These are phyloP conservation scores for Orthosia incerta DNA, from an alignment of 2,888 invertebrate genomes.

Conservation along the genomic window DNA sequence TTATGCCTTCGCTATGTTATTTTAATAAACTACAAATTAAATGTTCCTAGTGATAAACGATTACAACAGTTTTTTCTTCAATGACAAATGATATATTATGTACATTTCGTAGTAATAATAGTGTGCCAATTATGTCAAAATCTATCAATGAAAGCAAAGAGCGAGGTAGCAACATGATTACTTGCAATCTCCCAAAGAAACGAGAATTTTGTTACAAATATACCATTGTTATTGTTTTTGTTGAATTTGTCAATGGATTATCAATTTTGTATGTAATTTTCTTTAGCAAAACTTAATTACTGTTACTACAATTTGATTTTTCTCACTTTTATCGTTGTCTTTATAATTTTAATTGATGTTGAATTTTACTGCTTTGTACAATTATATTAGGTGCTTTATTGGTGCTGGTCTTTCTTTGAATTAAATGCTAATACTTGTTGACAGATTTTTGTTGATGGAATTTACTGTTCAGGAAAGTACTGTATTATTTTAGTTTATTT, in stretches of 20 bases:
- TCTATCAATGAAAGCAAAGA: slow-evolving; percentile 52
- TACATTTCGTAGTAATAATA: slow-evolving; percentile 25
- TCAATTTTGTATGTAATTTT: slow-evolving; percentile 49
- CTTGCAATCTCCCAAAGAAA: slow-evolving; percentile 52
- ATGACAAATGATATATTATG: slow-evolving; percentile 25
- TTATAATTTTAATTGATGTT: background rate
- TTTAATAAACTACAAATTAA: background rate
- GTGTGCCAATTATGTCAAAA: slow-evolving; percentile 55
- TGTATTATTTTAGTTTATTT: too few species aligned
- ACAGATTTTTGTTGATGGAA: background rate
- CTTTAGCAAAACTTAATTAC: slow-evolving; percentile 33
- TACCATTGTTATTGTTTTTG: slow-evolving; percentile 65
- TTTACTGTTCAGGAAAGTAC: background rate
- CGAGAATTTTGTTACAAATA: slow-evolving; percentile 57
- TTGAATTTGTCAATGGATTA: slow-evolving; percentile 44
- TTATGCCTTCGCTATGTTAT: too few species aligned
- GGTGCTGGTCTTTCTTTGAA: background rate
- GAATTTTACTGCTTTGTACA: background rate
- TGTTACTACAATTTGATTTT: slow-evolving; percentile 18
- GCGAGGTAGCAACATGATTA: slow-evolving; percentile 31
- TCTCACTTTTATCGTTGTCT: slow-evolving; percentile 23
- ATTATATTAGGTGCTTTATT: background rate
- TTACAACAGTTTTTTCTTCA: slow-evolving; percentile 7
- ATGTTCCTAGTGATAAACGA: background rate
- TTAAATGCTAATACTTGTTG: background rate